A percentile compares a stretch with the other conserved stretches of the same genome.
phyloP scores from a whole-genome alignment of 2,113 vertebrate genomes.

The Sander vitreus region DNA sequence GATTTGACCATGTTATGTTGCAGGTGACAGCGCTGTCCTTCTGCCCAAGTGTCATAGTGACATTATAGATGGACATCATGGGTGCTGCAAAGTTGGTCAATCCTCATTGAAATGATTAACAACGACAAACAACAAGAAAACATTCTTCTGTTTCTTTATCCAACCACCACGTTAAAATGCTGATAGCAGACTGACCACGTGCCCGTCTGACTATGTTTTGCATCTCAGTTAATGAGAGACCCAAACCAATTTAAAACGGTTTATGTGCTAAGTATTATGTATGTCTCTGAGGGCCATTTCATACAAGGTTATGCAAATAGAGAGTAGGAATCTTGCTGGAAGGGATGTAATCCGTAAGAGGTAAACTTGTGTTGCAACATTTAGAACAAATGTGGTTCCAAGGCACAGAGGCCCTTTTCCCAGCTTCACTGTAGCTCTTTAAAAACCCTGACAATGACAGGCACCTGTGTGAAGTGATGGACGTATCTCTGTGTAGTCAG shows the following conservation, averaged over 20 bases:
- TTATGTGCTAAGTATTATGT: constrained; percentile 61
- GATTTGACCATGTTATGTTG: constrained; percentile 52
- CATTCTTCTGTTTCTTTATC: background rate
- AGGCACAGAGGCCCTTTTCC: constrained; percentile 56
- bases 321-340: constrained; percentile 46
- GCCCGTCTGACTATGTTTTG: constrained; percentile 34
- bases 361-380: constrained; percentile 54
- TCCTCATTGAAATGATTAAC: constrained; percentile 8
- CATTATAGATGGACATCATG: background rate
- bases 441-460: constrained; percentile 65
- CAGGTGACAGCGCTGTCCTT: constrained; percentile 35
- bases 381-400: constrained; percentile 36
- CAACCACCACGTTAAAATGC: background rate
- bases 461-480: constrained; percentile 64
- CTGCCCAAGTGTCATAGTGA: background rate
- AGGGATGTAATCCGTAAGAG: constrained; percentile 51
- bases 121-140: background rate
- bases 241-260: constrained; percentile 64
- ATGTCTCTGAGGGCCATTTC: constrained; percentile 64
- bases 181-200: constrained; percentile 34
- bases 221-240: constrained; percentile 58
- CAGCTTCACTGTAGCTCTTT: constrained; percentile 45
- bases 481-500: constrained; percentile 58
- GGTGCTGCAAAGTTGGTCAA: constrained; percentile 33
- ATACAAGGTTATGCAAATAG: constrained; percentile 74